A percentile compares a stretch with the other conserved stretches of the same genome.
These are phyloP conservation scores for Meteorus colon DNA, from an alignment of 2,888 invertebrate genomes.

Conservation along the genomic window DNA sequence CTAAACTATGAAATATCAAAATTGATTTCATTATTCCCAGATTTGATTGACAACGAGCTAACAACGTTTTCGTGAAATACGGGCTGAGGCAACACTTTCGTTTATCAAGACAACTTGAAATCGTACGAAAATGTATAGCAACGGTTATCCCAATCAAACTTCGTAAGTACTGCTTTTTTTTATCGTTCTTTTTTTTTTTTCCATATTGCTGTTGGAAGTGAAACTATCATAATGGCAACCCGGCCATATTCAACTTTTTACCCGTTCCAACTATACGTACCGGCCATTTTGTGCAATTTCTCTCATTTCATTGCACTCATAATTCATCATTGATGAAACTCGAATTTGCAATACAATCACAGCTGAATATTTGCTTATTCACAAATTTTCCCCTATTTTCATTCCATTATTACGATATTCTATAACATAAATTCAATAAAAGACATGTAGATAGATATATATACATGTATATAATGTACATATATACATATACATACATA, in stretches of 20 bases:
- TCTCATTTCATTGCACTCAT: not conserved
- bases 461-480: not conserved
- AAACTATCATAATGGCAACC: slow-evolving; percentile 15
- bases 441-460: not conserved
- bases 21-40: slow-evolving; percentile 54
- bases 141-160: slow-evolving; percentile 68
- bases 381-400: not conserved
- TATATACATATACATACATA: not conserved
- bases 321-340: not conserved
- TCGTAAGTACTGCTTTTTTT: slow-evolving; percentile 62
- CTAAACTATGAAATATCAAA: not conserved
- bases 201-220: not conserved
- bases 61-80: slow-evolving; percentile 51
- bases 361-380: too few species aligned
- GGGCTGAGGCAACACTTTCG: slow-evolving; percentile 28
- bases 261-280: slow-evolving; percentile 41
- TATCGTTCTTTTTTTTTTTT: not conserved
- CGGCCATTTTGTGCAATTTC: slow-evolving; percentile 61
- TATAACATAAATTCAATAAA: not conserved
- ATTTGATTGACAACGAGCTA: slow-evolving; percentile 64
- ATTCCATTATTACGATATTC: not conserved
- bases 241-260: slow-evolving; percentile 15
- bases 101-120: slow-evolving; percentile 38
- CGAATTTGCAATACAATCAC: not conserved
- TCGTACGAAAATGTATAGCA: slow-evolving; percentile 64